Percentiles rank a stretch among this genome's conserved stretches.
Evolutionary conservation across 2,888 invertebrate genomes (phyloP).

Genomic region (Torymus aiolomorphi): DNA sequence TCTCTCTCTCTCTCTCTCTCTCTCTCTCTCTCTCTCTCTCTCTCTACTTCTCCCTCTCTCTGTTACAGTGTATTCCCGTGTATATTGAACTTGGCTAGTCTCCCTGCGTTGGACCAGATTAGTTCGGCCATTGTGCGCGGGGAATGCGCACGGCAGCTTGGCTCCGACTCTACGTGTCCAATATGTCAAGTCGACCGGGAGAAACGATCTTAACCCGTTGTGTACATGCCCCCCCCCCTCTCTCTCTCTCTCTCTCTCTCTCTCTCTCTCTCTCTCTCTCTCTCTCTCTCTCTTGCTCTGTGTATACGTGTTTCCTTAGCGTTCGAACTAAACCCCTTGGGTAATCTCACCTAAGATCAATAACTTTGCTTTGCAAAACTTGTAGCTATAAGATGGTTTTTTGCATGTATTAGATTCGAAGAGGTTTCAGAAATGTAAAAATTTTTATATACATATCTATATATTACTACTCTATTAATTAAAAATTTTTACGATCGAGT

Average conservation of each 20-base stretch:
- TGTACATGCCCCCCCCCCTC: too few relatives aligned
- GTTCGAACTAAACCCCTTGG: not conserved
- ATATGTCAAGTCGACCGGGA: conserved; percentile 64
- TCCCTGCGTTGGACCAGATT: conserved; percentile 68
- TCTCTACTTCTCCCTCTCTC: too few relatives aligned
- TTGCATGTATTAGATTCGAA: too few relatives aligned
- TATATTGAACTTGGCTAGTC: conserved; percentile 69
- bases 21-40: too few relatives aligned
- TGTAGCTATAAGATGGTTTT: too few relatives aligned
- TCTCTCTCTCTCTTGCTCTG: not conserved
- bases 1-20: too few relatives aligned
- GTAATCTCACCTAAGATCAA: too few relatives aligned
- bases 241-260: not conserved
- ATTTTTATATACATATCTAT: too few relatives aligned
- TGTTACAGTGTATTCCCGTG: conserved; percentile 65
- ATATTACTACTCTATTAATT: too few relatives aligned
- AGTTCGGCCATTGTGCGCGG: conserved; percentile 69
- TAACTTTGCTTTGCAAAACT: too few relatives aligned
- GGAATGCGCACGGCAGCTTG: conserved; percentile 27
- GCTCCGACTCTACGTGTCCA: conserved; percentile 44
- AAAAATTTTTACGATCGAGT: too few relatives aligned
- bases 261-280: not conserved
- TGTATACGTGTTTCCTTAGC: conserved; percentile 1
- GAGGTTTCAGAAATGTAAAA: too few relatives aligned
- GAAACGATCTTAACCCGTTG: conserved; percentile 29